Base-by-base conservation (phyloP, 2,888 invertebrate genomes). In the Lagria hirta region DNA sequence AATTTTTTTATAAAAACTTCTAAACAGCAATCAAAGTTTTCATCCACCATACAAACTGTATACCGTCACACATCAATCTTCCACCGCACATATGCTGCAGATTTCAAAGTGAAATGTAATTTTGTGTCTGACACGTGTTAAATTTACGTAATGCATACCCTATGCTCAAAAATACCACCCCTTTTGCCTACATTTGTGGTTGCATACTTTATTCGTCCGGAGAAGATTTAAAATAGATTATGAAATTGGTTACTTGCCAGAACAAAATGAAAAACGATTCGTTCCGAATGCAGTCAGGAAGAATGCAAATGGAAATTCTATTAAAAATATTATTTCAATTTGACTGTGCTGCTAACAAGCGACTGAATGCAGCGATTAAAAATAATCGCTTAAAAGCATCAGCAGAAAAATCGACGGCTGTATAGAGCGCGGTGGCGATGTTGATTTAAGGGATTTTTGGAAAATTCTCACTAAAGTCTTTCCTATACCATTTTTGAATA, bases 321-420 rank as follows among this genome's bases (percentile, higher is more conserved):
- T 36, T 37, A 36, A 43, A 43, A 43, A 43, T 43, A 43, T 43
- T 43, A 26, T 37, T 43, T 26, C 43, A 32, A 43, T 43, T 43
- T 43, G 35, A 29, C 35, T 14, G 28, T 43, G 22, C 43, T 26
- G 38, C 14, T 17, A 24, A 16, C n/a, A n/a, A n/a, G n/a, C 11
- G 23, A 23, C 20, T 33, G 49, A 47, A 35, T 53, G 48, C 45
- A 50, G 40, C 48, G 53, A 55, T 55, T 55, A 53, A 55, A 55
- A 53, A 51, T 55, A 53, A 55, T 55, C 55, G 55, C 45, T 32
- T 37, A 37, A 52, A 55, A 53, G 48, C 52, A 42, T 51, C 52
- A 42, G 47, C 51, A 46, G 51, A 43, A 36, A 48, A 48, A 48
- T 45, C 32, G 37, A 17, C 26, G 40, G 4, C 30, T 32, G 23